Evolutionary conservation across 1,140 invertebrate species (phyloP).

Genomic region (Nasonia vitripennis): DNA sequence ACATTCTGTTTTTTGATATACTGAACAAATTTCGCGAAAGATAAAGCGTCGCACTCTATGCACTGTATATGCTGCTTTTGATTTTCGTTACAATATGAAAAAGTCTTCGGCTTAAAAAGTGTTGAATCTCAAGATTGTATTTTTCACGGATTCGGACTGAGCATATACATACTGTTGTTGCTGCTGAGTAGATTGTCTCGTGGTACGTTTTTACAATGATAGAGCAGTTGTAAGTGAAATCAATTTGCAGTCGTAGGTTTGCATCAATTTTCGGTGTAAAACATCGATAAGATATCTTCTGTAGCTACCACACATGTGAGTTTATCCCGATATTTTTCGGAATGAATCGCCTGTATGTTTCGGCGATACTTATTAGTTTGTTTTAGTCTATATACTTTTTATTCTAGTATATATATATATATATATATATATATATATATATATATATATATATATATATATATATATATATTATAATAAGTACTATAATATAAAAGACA

Average conservation of each 20-base stretch:
- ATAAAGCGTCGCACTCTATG: not conserved
- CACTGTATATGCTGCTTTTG: not conserved
- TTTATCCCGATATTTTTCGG: conserved; percentile 57
- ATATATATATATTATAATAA: no score
- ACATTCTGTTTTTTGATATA: not conserved
- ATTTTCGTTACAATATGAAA: no score
- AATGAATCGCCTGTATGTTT: conserved; percentile 50
- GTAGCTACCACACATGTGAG: conserved; percentile 66
- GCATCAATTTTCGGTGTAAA: conserved; percentile 63
- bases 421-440: no score
- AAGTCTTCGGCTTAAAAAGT: not conserved
- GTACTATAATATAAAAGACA: no score
- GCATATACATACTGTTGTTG: not conserved
- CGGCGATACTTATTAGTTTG: conserved; percentile 23
- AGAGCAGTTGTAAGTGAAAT: not conserved
- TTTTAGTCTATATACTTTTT: not conserved
- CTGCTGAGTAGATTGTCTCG: not conserved
- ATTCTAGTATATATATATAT: not conserved
- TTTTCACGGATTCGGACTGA: not conserved
- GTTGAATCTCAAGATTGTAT: not conserved
- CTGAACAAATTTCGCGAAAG: not conserved
- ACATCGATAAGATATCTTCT: conserved; percentile 60
- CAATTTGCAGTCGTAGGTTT: conserved; percentile 66
- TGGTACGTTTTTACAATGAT: not conserved
- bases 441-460: no score